A percentile compares a stretch with the other conserved stretches of the same genome.
These are phyloP conservation scores for Aphodius granarius DNA, from an alignment of 2,888 invertebrate species.

Conservation along the genomic window DNA sequence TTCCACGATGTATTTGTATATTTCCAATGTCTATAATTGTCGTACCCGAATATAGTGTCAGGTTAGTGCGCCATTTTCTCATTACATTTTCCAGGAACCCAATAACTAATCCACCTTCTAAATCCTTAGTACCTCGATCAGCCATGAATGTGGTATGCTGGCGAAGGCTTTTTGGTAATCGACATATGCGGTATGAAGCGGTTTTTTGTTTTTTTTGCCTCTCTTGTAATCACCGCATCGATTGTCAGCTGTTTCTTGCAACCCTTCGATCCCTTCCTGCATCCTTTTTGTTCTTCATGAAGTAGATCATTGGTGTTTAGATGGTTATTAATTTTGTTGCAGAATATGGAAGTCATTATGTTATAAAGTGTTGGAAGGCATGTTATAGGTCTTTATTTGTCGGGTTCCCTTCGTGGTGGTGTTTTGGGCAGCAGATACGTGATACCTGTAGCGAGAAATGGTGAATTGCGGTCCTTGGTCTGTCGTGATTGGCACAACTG, in stretches of 20 bases:
- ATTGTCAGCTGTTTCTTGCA: slow-evolving; percentile 26
- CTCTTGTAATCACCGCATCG: slow-evolving; percentile 17
- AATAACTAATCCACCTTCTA: background rate
- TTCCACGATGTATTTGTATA: no score
- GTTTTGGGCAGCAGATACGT: background rate
- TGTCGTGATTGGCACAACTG: no score
- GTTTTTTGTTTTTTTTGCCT: no score
- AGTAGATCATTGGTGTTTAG: slow-evolving; percentile 6
- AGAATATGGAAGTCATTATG: slow-evolving; percentile 19
- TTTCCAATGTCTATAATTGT: no score
- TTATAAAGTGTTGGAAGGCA: slow-evolving; percentile 29
- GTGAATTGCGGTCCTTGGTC: no score
- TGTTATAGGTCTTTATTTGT: slow-evolving; percentile 30
- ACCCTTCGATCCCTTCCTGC: slow-evolving; percentile 10
- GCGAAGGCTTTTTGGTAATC: slow-evolving; percentile 25
- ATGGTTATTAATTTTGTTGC: slow-evolving; percentile 18
- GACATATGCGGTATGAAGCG: no score
- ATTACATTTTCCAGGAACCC: background rate
- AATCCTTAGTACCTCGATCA: background rate
- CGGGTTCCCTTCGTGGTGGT: slow-evolving; percentile 7
- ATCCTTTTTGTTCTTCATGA: slow-evolving; percentile 26
- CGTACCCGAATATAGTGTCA: background rate
- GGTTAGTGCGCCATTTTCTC: background rate
- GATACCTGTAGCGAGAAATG: background rate
- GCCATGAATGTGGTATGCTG: slow-evolving; percentile 13